Evolutionary conservation across 2,113 vertebrate genomes (phyloP).

Genomic region (Eupsittula cactorum): DNA sequence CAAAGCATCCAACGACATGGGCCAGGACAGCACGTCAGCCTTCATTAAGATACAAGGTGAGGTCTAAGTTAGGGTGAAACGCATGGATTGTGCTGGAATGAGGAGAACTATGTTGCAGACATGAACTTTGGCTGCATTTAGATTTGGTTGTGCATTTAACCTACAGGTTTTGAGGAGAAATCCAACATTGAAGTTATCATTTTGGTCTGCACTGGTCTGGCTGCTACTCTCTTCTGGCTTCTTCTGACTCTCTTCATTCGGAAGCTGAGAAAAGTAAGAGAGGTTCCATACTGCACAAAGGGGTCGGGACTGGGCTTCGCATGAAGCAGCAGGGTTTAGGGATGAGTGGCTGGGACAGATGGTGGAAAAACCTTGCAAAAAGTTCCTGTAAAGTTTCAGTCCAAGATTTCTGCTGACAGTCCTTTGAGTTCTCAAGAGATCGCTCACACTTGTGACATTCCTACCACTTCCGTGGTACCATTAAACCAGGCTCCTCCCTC

Average conservation of each 20-base stretch:
- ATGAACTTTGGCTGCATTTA: background rate
- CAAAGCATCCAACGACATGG: conserved; percentile 79
- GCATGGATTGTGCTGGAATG: accelerated
- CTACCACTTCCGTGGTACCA: background rate
- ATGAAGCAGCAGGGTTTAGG: background rate
- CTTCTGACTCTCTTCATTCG: conserved; percentile 92
- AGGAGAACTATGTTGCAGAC: background rate
- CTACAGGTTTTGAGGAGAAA: conserved; percentile 86
- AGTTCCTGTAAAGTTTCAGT: background rate
- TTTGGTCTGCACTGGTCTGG: conserved; percentile 88
- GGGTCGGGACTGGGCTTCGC: background rate
- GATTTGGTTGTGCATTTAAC: background rate
- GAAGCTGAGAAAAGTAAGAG: conserved; percentile 88
- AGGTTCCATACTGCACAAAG: background rate
- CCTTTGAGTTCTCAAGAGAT: background rate
- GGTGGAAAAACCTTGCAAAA: background rate
- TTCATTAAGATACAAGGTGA: conserved; percentile 85
- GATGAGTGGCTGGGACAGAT: background rate
- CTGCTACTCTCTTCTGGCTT: conserved; percentile 92
- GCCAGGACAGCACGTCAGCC: conserved; percentile 79
- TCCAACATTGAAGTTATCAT: conserved; percentile 91
- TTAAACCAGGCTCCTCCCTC: background rate
- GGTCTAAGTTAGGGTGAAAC: background rate
- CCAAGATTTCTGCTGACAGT: background rate
- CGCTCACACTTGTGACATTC: background rate